A percentile compares a stretch with the other conserved stretches of the same genome.
Conservation (phyloP, 2,113 vertebrate genomes). For the Pagrus major region DNA sequence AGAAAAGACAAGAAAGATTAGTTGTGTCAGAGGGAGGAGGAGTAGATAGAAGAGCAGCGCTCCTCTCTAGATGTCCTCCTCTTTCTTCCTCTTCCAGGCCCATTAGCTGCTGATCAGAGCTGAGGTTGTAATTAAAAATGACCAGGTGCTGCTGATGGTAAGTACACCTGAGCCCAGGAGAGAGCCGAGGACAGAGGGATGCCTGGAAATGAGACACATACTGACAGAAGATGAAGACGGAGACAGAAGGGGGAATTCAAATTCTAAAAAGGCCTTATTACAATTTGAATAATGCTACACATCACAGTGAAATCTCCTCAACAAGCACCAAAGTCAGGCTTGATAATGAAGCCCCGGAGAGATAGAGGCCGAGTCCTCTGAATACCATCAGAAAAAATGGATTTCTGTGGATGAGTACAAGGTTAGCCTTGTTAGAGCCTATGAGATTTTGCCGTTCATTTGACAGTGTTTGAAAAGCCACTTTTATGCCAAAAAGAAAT, state of each 20-base stretch:
- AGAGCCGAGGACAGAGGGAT: conserved; percentile 12
- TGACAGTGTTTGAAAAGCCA: conserved; percentile 61
- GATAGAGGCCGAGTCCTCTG: conserved; percentile 30
- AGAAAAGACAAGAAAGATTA: background rate
- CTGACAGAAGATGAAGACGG: conserved; percentile 41
- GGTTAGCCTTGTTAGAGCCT: conserved; percentile 55
- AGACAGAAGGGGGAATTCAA: conserved; percentile 36
- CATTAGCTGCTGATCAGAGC: conserved; percentile 56
- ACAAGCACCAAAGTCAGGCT: conserved; percentile 49
- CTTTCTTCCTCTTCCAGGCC: conserved; percentile 20
- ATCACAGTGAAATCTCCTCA: conserved; percentile 45
- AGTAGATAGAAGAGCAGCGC: background rate
- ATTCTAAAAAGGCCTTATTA: conserved; percentile 46
- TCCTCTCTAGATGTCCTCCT: conserved; percentile 22
- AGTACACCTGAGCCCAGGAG: conserved; percentile 39
- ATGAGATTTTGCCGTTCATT: conserved; percentile 40
- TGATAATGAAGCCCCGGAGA: conserved; percentile 60
- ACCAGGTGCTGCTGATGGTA: conserved; percentile 41
- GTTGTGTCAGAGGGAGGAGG: background rate
- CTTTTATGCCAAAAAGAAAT: conserved; percentile 44
- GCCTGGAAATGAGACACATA: conserved; percentile 22
- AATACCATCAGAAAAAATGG: conserved; percentile 37
- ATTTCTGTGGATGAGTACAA: conserved; percentile 49
- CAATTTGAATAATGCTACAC: conserved; percentile 55
- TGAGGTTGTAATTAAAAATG: conserved; percentile 50